Evolutionary conservation across 2,113 vertebrate genomes (phyloP).

Genomic region (Centropus unirufus): DNA sequence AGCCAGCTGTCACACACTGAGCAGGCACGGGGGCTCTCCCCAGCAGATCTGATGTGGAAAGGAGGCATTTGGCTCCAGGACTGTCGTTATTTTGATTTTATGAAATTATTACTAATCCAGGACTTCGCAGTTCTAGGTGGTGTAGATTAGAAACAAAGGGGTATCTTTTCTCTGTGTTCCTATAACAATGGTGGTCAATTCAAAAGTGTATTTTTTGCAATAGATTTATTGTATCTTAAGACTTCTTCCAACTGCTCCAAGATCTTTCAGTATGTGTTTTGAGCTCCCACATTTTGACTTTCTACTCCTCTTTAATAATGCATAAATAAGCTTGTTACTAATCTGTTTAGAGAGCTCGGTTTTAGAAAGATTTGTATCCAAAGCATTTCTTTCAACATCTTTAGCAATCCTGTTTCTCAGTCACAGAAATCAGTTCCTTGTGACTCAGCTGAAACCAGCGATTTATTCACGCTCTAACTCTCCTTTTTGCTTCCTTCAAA

Average conservation of each 20-base stretch:
- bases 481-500: neutral
- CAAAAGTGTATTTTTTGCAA: neutral
- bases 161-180: neutral
- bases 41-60: neutral
- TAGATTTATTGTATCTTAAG: neutral
- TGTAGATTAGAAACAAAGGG: neutral
- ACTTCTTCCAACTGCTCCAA: neutral
- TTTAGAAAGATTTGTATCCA: constrained; percentile 30
- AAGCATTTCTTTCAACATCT: neutral
- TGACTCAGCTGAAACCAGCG: constrained; percentile 22
- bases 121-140: neutral
- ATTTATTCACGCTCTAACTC: constrained; percentile 24
- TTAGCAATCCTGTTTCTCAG: constrained; percentile 14
- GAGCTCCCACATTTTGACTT: neutral
- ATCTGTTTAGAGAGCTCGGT: neutral
- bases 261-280: neutral
- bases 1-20: neutral
- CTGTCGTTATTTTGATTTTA: neutral
- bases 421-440: constrained; percentile 23
- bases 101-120: neutral
- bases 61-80: neutral
- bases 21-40: neutral
- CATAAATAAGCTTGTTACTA: neutral
- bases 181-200: neutral
- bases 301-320: neutral